Evolutionary conservation across 2,888 invertebrate genomes (phyloP).

Genomic region (Polydrusus pterygomalis): DNA sequence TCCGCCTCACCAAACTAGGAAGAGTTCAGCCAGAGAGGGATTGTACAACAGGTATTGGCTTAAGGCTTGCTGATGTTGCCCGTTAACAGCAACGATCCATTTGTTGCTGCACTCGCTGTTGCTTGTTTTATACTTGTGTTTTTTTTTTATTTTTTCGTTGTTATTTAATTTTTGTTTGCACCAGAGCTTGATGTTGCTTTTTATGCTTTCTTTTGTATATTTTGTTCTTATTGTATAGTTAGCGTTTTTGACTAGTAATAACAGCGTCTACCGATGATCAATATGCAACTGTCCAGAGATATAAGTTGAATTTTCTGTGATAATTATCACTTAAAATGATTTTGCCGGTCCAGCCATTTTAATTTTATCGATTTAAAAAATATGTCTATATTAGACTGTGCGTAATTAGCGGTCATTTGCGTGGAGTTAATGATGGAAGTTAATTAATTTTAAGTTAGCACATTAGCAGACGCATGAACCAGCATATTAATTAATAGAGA

Average conservation of each 20-base stretch:
- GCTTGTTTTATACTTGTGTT: constrained; percentile 3
- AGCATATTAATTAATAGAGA: no score
- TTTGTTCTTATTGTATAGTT: not conserved
- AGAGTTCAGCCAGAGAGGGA: constrained; percentile 35
- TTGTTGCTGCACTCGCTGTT: constrained; percentile 32
- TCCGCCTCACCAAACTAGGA: constrained; percentile 30
- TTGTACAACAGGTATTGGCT: constrained; percentile 58
- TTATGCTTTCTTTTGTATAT: constrained; percentile 11
- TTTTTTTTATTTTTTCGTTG: not conserved
- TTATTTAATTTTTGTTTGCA: constrained; percentile 10
- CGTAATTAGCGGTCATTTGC: not conserved
- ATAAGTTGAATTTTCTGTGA: not conserved
- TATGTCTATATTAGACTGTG: not conserved
- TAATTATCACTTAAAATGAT: not conserved
- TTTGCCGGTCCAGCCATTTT: constrained; percentile 15
- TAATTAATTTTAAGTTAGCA: no score
- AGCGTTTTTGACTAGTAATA: not conserved
- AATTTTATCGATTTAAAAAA: constrained; percentile 22
- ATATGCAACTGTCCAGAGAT: no score
- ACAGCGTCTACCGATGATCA: no score
- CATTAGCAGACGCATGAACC: no score
- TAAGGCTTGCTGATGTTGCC: constrained; percentile 31
- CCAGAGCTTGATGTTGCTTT: constrained; percentile 12
- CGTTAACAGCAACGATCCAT: constrained; percentile 18
- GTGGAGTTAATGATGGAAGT: no score